Percentiles rank a stretch among this genome's conserved stretches.
Conservation (phyloP, 2,113 vertebrate genomes). For the Mormoops blainvillei region DNA sequence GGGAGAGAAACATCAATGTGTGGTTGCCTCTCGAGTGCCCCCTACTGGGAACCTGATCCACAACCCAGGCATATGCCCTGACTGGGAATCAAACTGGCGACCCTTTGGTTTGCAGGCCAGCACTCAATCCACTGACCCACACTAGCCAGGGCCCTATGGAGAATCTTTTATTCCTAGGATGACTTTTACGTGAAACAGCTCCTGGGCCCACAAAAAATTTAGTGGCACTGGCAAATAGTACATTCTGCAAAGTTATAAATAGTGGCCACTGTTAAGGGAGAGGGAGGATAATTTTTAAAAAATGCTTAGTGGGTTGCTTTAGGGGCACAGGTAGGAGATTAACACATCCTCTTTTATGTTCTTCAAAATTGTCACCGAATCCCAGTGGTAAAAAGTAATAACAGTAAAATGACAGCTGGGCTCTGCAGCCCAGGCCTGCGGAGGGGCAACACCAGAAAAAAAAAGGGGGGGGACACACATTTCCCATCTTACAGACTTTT, state of each 20-base stretch:
- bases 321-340: slow-evolving; percentile 38
- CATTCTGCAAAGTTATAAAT: slow-evolving; percentile 57
- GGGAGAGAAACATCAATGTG: too few species aligned
- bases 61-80: too few species aligned
- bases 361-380: slow-evolving; percentile 64
- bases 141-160: too few species aligned
- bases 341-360: slow-evolving; percentile 52
- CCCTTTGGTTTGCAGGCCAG: too few species aligned
- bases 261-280: slow-evolving; percentile 56
- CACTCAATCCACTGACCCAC: too few species aligned
- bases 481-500: not conserved
- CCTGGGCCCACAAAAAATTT: not conserved
- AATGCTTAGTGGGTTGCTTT: slow-evolving; percentile 41
- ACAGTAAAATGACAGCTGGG: not conserved
- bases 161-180: not conserved
- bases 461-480: not conserved
- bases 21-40: too few species aligned
- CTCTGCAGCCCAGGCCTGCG: not conserved
- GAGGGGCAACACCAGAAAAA: not conserved
- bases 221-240: slow-evolving; percentile 6
- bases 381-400: slow-evolving; percentile 59
- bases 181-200: not conserved
- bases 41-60: too few species aligned
- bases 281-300: slow-evolving; percentile 45
- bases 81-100: too few species aligned